These are phyloP conservation scores for Xylota segnis DNA, from an alignment of 2,888 invertebrate genomes.

Conservation along the genomic window DNA sequence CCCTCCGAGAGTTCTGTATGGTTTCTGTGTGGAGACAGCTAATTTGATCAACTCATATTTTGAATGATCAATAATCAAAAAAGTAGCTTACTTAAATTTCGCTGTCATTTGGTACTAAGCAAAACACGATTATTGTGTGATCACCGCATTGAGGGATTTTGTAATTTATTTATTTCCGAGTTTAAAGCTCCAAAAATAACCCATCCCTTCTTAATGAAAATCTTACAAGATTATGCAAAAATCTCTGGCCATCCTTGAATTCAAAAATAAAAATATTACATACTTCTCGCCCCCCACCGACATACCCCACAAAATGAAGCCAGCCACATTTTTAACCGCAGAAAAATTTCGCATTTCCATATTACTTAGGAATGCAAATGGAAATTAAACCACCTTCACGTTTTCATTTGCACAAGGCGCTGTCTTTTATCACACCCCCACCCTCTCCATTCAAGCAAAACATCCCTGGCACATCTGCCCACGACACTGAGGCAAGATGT, in stretches of 20 bases:
- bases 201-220: background rate
- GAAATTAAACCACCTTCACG: constrained; percentile 74
- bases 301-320: constrained; percentile 22
- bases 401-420: constrained; percentile 58
- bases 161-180: background rate
- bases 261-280: constrained; percentile 30
- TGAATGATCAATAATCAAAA: too few relatives aligned
- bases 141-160: too few relatives aligned
- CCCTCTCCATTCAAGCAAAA: background rate
- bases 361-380: constrained; percentile 76
- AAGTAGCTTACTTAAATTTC: too few relatives aligned
- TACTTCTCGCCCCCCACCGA: constrained; percentile 7
- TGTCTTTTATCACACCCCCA: constrained; percentile 47
- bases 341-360: constrained; percentile 74
- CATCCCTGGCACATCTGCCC: constrained; percentile 66
- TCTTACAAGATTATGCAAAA: constrained; percentile 67
- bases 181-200: background rate
- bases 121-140: too few relatives aligned
- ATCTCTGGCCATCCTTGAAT: constrained; percentile 32
- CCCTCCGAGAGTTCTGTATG: too few relatives aligned
- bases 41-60: too few relatives aligned
- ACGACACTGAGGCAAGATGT: constrained; percentile 43
- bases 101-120: too few relatives aligned
- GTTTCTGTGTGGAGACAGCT: too few relatives aligned
- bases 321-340: constrained; percentile 65